These are phyloP conservation scores for Suillia variegata DNA, from an alignment of 2,888 invertebrate species.

Conservation along the genomic window DNA sequence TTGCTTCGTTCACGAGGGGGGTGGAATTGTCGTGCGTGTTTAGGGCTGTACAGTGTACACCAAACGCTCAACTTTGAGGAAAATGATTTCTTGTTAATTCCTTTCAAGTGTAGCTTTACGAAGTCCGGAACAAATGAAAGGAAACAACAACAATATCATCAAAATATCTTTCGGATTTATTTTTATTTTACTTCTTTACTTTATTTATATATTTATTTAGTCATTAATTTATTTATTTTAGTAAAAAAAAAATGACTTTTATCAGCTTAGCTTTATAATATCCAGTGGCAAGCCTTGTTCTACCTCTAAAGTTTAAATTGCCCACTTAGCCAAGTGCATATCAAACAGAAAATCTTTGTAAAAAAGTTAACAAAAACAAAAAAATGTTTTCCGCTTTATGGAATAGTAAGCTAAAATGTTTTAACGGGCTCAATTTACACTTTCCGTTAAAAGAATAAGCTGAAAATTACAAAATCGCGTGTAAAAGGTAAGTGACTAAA, in stretches of 20 bases:
- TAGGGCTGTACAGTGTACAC: too few relatives aligned
- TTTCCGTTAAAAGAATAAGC: background rate
- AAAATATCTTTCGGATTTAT: background rate
- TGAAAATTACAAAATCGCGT: background rate
- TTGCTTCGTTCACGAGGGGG: too few relatives aligned
- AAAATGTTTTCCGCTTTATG: background rate
- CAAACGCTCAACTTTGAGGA: too few relatives aligned
- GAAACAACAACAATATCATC: background rate
- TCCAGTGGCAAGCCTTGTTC: background rate
- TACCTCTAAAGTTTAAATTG: conserved; percentile 1
- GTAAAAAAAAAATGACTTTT: too few relatives aligned
- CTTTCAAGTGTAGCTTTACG: background rate
- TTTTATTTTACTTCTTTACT: background rate
- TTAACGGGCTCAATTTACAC: background rate
- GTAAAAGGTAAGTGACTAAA: background rate
- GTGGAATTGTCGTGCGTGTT: too few relatives aligned
- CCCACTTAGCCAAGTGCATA: background rate
- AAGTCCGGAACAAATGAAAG: background rate
- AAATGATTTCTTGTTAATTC: too few relatives aligned
- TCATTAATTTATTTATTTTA: too few relatives aligned
- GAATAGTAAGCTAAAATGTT: background rate
- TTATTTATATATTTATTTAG: too few relatives aligned
- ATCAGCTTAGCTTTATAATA: too few relatives aligned
- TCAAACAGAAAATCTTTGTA: background rate
- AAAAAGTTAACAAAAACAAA: background rate